A percentile compares a stretch with the other conserved stretches of the same genome.
These are phyloP conservation scores for Sinella curviseta DNA, from an alignment of 1,140 invertebrate genomes.

Conservation along the genomic window DNA sequence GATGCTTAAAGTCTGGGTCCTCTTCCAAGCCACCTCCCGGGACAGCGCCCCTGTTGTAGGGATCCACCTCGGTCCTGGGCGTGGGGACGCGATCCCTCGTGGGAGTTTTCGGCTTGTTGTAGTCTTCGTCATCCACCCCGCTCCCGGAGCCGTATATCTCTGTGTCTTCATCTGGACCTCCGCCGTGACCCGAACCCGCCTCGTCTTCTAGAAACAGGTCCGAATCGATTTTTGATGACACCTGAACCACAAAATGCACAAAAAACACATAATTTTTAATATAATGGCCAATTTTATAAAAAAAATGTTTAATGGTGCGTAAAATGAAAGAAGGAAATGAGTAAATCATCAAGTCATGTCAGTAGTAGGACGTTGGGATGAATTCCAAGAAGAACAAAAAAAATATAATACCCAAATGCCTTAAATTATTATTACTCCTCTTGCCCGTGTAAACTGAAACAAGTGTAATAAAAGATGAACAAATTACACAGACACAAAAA, in stretches of 20 bases:
- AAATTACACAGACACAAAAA: too few relatives aligned
- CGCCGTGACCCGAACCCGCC: constrained; percentile 29
- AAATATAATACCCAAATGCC: too few relatives aligned
- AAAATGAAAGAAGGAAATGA: too few relatives aligned
- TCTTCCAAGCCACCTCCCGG: not conserved
- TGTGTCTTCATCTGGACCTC: constrained; percentile 21
- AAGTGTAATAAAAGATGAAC: too few relatives aligned
- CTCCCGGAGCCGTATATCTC: constrained; percentile 22
- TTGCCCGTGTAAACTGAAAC: not conserved
- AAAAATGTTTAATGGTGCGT: not conserved
- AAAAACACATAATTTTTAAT: not conserved
- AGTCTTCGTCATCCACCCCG: constrained; percentile 28
- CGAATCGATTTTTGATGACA: constrained; percentile 42
- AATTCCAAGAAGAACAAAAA: too few relatives aligned
- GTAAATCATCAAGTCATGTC: not conserved
- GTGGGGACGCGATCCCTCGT: not conserved
- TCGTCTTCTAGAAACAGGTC: constrained; percentile 48
- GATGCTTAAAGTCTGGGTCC: not conserved
- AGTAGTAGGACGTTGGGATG: too few relatives aligned
- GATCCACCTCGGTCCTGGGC: not conserved
- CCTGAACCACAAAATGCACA: constrained; percentile 32
- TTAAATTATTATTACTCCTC: not conserved
- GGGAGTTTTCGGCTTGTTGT: not conserved
- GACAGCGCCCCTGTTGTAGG: not conserved
- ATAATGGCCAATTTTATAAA: not conserved